Percentiles rank a stretch among this genome's conserved stretches.
These are phyloP conservation scores for Anodontia alba DNA, from an alignment of 2,888 invertebrate genomes.

Conservation along the genomic window DNA sequence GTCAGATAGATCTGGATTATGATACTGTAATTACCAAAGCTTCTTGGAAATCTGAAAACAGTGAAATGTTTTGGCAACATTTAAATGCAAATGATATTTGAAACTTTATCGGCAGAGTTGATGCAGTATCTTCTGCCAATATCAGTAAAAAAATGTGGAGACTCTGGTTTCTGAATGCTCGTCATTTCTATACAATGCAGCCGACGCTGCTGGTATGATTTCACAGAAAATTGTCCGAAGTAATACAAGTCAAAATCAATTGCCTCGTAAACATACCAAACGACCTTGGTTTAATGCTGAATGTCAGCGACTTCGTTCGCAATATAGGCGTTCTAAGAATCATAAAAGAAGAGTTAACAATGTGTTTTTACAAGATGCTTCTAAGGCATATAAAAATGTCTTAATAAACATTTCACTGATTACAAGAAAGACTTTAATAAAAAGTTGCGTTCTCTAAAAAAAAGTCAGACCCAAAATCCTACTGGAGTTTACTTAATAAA, in stretches of 20 bases:
- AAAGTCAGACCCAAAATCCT: neutral
- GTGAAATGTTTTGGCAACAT: neutral
- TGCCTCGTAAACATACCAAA: neutral
- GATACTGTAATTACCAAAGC: neutral
- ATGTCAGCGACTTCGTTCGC: too few species aligned
- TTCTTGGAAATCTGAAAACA: neutral
- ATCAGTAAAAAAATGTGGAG: neutral
- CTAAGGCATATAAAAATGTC: neutral
- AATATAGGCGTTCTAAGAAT: neutral
- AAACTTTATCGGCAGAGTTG: neutral
- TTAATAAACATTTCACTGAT: neutral
- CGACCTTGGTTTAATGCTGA: neutral
- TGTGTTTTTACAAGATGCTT: neutral
- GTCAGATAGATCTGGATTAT: neutral
- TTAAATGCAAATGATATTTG: neutral
- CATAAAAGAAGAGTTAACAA: neutral
- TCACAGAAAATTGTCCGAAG: too few species aligned
- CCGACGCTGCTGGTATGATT: neutral
- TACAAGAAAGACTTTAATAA: neutral
- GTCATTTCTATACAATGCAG: neutral
- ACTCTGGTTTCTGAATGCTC: neutral
- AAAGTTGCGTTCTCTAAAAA: neutral
- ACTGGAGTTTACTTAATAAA: constrained; percentile 6
- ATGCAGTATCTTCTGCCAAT: neutral
- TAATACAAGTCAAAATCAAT: neutral